These are phyloP conservation scores for Syngnathus scovelli DNA, from an alignment of 2,113 vertebrate species.

Conservation along the genomic window DNA sequence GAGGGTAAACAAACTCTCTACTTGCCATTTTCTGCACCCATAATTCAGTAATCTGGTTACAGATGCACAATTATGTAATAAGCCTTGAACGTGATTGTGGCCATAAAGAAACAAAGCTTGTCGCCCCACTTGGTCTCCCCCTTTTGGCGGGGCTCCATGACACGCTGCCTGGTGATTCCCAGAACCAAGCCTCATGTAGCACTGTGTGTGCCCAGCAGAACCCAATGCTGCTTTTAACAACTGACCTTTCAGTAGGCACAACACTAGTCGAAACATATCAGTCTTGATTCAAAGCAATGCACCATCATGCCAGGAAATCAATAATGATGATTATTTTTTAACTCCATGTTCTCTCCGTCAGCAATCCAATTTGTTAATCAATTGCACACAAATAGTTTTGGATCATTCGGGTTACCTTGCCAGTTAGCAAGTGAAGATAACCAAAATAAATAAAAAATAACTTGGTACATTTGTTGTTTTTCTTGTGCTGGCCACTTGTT, in stretches of 20 bases:
- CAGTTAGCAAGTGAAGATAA: no score
- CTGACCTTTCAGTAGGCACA: neutral
- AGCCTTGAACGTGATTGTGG: neutral
- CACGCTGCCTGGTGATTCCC: constrained; percentile 1
- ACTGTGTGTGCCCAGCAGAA: neutral
- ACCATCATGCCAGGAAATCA: neutral
- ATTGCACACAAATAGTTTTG: neutral
- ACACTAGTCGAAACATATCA: neutral
- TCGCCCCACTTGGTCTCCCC: neutral
- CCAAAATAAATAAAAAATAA: no score
- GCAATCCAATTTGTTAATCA: neutral
- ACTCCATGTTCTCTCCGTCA: neutral
- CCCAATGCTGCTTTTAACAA: constrained; percentile 1
- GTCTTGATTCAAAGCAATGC: neutral
- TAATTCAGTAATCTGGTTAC: neutral
- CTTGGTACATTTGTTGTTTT: neutral
- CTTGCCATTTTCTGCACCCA: neutral
- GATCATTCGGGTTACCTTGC: neutral
- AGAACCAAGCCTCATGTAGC: constrained; percentile 1
- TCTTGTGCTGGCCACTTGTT: neutral
- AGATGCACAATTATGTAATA: neutral
- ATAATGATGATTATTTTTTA: no score
- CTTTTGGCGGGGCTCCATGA: neutral
- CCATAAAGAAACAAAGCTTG: constrained; percentile 1
- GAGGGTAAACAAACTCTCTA: neutral